Conservation (phyloP, 1,140 invertebrate species). For the Aporrectodea caliginosa region DNA sequence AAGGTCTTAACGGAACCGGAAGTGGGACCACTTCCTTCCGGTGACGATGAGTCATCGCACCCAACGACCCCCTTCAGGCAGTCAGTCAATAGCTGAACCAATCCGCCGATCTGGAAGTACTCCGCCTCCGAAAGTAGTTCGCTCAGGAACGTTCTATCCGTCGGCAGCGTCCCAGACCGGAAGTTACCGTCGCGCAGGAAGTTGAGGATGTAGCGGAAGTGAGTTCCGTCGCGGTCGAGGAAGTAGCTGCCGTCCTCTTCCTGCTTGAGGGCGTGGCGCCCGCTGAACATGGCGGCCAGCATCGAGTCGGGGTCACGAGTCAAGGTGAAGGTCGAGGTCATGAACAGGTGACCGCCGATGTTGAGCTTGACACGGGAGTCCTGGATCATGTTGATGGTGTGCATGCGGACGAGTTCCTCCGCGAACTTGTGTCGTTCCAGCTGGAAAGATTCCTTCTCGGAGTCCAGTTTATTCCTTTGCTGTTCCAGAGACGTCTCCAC, state of each 20-base stretch:
- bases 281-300: slow-evolving; percentile 54
- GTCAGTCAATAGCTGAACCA: slow-evolving; percentile 36
- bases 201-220: slow-evolving; percentile 50
- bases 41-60: neutral
- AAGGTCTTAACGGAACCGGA: neutral
- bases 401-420: neutral
- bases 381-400: slow-evolving; percentile 14
- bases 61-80: neutral
- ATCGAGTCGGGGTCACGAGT: slow-evolving; percentile 48
- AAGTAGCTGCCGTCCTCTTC: slow-evolving; percentile 49
- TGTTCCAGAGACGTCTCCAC: neutral
- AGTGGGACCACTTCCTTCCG: neutral
- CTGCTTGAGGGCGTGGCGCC: slow-evolving; percentile 42
- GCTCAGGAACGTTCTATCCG: slow-evolving; percentile 39
- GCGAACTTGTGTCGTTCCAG: slow-evolving; percentile 1
- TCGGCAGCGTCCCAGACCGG: slow-evolving; percentile 40
- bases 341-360: slow-evolving; percentile 36
- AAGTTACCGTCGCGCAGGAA: slow-evolving; percentile 46
- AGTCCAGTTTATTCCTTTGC: neutral
- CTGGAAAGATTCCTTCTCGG: slow-evolving; percentile 5
- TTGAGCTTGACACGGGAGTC: slow-evolving; percentile 27
- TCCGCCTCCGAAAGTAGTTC: slow-evolving; percentile 46
- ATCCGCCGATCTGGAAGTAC: slow-evolving; percentile 43
- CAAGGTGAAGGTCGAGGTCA: slow-evolving; percentile 32
- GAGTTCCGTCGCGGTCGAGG: slow-evolving; percentile 49